Evolutionary conservation across 2,113 vertebrate genomes (phyloP), one percentile per base, ranked within the genome.

Genomic region (Anser cygnoides): DNA sequence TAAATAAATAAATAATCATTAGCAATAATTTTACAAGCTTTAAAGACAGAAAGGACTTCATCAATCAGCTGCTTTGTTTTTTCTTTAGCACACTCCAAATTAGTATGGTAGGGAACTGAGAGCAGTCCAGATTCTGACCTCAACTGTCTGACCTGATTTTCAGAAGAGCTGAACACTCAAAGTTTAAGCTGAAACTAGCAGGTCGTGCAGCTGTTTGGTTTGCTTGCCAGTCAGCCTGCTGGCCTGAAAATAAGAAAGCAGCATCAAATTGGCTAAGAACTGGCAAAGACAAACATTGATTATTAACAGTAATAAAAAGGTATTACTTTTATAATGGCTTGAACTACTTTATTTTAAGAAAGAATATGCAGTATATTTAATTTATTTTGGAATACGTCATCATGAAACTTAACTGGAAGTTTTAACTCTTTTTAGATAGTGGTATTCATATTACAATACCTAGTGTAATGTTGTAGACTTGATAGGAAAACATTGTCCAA

Each of bases 141-240:
- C 92, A 95, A 49, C 57, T 3, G 3, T 81, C 75, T 89, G 85
- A 86, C 61, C 57, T 58, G n/a, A 80, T 77, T 87, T 94, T 77
- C 9, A 50, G 20, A 57, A 90, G 31, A 61, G 11, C 1, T 89
- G 86, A 94, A 39, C 14, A 35, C 8, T 31, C n/a, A 35, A 23
- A 76, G 11, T 71, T 87, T 75, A 78, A 67, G 35, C 63, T 89
- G 83, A 91, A 95, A 54, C 65, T 59, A 89, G 16, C 23, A 84
- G 81, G 54, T 3, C 35, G 78, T 91, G 91, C 93, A 95, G 96
- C 78, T 95, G 78, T 72, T 68, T 49, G 31, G 3, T 91, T 92
- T 73, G 41, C 43, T 89, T 95, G 82, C 87, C 93, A 95, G 62
- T 80, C 59, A 80, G 41, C 11, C 28, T 65, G 15, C 90, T 92